phyloP scores from a whole-genome alignment of 2,888 invertebrate genomes.

The Marronus borbonicus region DNA sequence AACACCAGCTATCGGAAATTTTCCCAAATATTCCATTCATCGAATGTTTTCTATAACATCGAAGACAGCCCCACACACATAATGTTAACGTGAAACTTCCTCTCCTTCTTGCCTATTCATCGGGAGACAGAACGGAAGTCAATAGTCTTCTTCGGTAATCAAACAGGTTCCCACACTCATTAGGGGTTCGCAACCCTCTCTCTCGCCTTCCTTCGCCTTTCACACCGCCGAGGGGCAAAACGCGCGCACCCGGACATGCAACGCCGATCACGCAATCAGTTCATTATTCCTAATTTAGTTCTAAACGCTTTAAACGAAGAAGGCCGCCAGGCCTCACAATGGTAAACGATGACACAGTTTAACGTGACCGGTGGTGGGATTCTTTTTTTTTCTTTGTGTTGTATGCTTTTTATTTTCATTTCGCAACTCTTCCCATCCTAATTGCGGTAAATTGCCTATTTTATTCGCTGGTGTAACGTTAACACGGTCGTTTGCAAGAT shows the following conservation, averaged over 20 bases:
- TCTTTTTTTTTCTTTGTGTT: background rate
- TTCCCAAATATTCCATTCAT: too few species aligned
- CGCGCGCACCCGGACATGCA: slow-evolving; percentile 27
- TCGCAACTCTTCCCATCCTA: background rate
- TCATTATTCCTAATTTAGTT: slow-evolving; percentile 52
- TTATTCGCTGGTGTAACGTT: background rate
- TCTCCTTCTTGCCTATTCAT: slow-evolving; percentile 51
- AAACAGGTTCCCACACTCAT: slow-evolving; percentile 67
- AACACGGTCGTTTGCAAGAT: background rate
- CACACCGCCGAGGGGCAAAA: background rate
- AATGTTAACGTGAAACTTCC: slow-evolving; percentile 53
- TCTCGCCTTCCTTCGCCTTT: slow-evolving; percentile 31
- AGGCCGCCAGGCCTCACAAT: background rate
- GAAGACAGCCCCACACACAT: background rate
- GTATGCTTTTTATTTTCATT: background rate
- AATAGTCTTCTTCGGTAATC: slow-evolving; percentile 63
- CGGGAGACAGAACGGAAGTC: slow-evolving; percentile 64
- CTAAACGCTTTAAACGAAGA: slow-evolving; percentile 49
- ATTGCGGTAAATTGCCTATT: slow-evolving; percentile 4
- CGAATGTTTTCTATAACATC: too few species aligned
- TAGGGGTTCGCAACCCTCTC: slow-evolving; percentile 59
- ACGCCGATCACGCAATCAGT: slow-evolving; percentile 50
- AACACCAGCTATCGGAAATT: too few species aligned
- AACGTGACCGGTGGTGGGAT: slow-evolving; percentile 19
- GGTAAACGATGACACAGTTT: slow-evolving; percentile 27